A percentile compares a stretch with the other conserved stretches of the same genome.
These are phyloP conservation scores for Agrochola circellaris DNA, from an alignment of 2,888 invertebrate species.

Conservation along the genomic window DNA sequence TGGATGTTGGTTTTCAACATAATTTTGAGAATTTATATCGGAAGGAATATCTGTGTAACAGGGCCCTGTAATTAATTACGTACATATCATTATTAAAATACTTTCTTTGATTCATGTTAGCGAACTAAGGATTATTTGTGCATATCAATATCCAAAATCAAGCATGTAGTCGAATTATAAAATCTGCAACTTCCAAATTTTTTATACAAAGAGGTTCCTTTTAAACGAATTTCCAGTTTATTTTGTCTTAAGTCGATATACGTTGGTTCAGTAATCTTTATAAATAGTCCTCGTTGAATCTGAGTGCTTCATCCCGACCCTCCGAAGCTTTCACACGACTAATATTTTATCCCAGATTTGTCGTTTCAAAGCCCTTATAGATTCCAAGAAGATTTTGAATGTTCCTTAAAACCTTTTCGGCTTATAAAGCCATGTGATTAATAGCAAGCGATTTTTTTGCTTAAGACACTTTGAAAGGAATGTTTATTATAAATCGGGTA, in stretches of 20 bases:
- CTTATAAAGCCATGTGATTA: conserved; percentile 36
- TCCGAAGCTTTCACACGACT: conserved; percentile 50
- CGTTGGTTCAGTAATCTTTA: conserved; percentile 60
- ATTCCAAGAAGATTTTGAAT: conserved; percentile 52
- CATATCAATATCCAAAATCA: neutral
- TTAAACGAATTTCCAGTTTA: conserved; percentile 45
- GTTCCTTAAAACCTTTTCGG: conserved; percentile 39
- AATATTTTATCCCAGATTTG: conserved; percentile 49
- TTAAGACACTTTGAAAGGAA: neutral
- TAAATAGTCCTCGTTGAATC: conserved; percentile 58
- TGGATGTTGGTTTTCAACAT: too few relatives aligned
- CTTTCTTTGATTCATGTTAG: neutral
- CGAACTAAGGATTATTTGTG: neutral
- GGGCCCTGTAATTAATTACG: too few relatives aligned
- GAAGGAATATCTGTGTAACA: too few relatives aligned
- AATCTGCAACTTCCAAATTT: neutral
- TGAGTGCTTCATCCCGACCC: conserved; percentile 37
- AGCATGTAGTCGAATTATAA: neutral
- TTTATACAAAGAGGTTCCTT: neutral
- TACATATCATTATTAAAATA: too few relatives aligned
- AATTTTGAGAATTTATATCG: too few relatives aligned
- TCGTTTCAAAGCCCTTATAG: conserved; percentile 48
- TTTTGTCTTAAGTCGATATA: conserved; percentile 56
- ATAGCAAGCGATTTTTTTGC: conserved; percentile 40
- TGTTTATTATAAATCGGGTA: conserved; percentile 7